Evolutionary conservation across 2,113 vertebrate genomes (phyloP).

Genomic region (Grus americana): DNA sequence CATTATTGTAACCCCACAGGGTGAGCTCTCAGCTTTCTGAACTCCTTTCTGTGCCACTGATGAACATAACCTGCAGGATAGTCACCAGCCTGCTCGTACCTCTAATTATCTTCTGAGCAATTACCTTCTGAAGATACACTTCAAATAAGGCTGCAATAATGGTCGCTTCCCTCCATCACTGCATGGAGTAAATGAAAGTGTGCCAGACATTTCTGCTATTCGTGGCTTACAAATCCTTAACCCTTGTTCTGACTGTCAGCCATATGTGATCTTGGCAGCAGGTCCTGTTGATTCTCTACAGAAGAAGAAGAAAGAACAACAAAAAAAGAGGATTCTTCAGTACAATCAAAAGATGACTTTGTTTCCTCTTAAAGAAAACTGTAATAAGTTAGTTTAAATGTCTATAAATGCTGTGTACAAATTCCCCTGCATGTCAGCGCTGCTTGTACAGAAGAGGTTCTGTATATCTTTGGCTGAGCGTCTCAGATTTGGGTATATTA

Average conservation of each 20-base stretch:
- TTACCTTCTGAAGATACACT: background rate
- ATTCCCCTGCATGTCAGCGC: background rate
- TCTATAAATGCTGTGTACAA: background rate
- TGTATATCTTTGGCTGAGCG: background rate
- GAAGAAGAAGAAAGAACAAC: background rate
- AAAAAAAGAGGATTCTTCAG: background rate
- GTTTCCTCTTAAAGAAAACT: background rate
- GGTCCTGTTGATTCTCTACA: background rate
- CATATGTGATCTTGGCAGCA: background rate
- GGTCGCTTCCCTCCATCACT: background rate
- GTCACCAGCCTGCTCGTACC: background rate
- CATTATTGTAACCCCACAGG: background rate
- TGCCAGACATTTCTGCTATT: background rate
- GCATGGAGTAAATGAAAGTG: background rate
- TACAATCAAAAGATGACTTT: background rate
- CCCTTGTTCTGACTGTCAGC: background rate
- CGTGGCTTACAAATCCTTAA: background rate
- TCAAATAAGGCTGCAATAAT: background rate
- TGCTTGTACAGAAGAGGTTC: background rate
- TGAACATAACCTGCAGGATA: background rate
- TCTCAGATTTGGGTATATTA: background rate
- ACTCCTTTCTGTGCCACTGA: background rate
- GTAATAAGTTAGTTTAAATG: background rate
- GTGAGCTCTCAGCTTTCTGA: background rate
- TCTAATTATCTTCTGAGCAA: background rate